These are phyloP conservation scores for Tiliqua scincoides DNA, from an alignment of 2,113 vertebrate genomes.

Conservation along the genomic window DNA sequence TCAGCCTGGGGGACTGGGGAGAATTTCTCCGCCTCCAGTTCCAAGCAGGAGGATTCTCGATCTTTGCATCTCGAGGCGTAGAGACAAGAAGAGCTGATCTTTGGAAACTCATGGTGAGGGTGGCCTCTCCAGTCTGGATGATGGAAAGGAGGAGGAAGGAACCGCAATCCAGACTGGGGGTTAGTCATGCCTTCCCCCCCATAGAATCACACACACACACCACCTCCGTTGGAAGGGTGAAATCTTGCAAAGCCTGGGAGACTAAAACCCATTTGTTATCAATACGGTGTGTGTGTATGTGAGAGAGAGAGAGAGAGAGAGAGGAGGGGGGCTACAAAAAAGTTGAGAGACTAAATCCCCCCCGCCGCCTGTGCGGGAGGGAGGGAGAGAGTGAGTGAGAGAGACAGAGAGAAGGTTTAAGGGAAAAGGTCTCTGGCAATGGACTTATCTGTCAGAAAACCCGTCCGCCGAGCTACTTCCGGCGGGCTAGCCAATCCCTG, in stretches of 20 bases:
- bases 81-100: neutral
- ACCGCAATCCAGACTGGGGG: neutral
- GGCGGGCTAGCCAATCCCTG: slow-evolving; percentile 30
- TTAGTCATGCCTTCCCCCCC: neutral
- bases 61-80: neutral
- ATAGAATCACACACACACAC: neutral
- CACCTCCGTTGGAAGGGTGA: accelerated
- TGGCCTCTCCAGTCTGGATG: neutral
- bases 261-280: neutral
- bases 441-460: slow-evolving; percentile 44
- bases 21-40: neutral
- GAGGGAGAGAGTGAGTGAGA: neutral
- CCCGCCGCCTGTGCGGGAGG: neutral
- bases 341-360: neutral
- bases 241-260: neutral
- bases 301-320: neutral
- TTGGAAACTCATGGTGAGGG: neutral
- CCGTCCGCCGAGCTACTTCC: slow-evolving; percentile 34
- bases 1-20: neutral
- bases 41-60: neutral
- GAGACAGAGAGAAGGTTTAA: neutral
- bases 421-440: slow-evolving; percentile 3
- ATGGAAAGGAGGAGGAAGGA: neutral
- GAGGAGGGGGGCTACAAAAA: neutral
- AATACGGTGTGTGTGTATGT: too few species aligned